A percentile compares a stretch with the other conserved stretches of the same genome.
Evolutionary conservation across 2,113 vertebrate species (phyloP).

Genomic region (Myotis brandtii): DNA sequence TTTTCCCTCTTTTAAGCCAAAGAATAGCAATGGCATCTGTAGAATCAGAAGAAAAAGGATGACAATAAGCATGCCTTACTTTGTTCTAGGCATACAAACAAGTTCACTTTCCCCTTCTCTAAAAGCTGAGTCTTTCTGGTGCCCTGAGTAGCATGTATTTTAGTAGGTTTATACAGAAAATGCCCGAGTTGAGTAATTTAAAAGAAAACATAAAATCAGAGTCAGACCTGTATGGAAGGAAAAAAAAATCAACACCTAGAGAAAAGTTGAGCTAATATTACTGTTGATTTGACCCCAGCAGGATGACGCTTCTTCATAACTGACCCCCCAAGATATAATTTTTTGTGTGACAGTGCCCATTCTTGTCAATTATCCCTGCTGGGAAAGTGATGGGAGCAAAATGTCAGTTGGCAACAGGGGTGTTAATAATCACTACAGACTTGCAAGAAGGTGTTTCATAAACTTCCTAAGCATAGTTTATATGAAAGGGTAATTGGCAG

Average conservation of each 20-base stretch:
- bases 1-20: not conserved
- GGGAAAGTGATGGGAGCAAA: constrained; percentile 77
- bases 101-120: not conserved
- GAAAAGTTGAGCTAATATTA: constrained; percentile 52
- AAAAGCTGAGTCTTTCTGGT: constrained; percentile 36
- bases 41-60: constrained; percentile 44
- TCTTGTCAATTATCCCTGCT: constrained; percentile 72
- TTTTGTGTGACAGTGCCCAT: constrained; percentile 53
- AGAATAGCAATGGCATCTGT: not conserved
- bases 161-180: constrained; percentile 10
- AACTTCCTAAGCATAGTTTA: constrained; percentile 74
- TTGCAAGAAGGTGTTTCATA: constrained; percentile 76
- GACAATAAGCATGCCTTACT: not conserved
- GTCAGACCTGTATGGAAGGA: not conserved
- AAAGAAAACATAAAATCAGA: constrained; percentile 48
- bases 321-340: constrained; percentile 54
- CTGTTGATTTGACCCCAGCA: not conserved
- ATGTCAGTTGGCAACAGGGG: constrained; percentile 73
- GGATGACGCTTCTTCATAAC: constrained; percentile 26
- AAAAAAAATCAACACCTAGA: not conserved
- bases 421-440: constrained; percentile 81
- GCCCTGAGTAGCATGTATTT: constrained; percentile 15
- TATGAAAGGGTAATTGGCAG: constrained; percentile 73
- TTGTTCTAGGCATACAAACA: constrained; percentile 37
- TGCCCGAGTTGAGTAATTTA: not conserved